Base-by-base conservation (phyloP, 2,888 invertebrate genomes). In the Tenthredo scrophulariae region DNA sequence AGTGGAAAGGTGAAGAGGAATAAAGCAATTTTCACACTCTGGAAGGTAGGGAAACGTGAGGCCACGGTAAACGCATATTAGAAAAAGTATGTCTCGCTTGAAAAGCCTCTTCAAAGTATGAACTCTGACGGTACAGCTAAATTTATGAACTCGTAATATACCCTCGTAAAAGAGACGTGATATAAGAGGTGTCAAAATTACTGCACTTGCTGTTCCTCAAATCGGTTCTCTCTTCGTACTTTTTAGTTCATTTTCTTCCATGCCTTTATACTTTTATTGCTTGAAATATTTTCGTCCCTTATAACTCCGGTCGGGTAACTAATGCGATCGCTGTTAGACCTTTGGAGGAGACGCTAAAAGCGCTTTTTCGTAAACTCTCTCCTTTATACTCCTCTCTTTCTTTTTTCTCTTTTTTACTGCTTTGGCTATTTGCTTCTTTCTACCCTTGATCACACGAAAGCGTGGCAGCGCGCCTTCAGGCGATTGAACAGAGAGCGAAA, bases 301-400 rank as follows among this genome's bases (percentile, higher is more conserved):
- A 18, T 54, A 50, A 26, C 26, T 50, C 50, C 7, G 74, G 40
- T 70, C 33, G 86, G 84, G 87, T 87, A 87, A 89, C 90, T 91
- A 91, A 91, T 90, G 91, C 90, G 89, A 90, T 91, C 90, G 91
- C 89, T 89, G 87, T 89, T 88, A 88, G 88, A 90, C 88, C 87
- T 89, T 89, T 89, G 87, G 87, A 86, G 88, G 74, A 54, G 85
- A 89, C 87, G 88, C 90, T 90, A 90, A 90, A 90, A 90, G 90
- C 90, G 89, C 87, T 87, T 86, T 88, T 87, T 88, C 90, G 88
- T 89, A 74, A 58, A 75, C 15, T 58, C 75, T 50, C 40, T 18
- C 7, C 43, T 43, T 40, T 72, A 37, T 18, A n/a, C 72, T 74
- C 1, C 10, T 0, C 4, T 74, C 15, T 46, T 40, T n/a, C 10